Conservation (phyloP, 2,888 invertebrate species). For the Pristionchus maxplancki region DNA sequence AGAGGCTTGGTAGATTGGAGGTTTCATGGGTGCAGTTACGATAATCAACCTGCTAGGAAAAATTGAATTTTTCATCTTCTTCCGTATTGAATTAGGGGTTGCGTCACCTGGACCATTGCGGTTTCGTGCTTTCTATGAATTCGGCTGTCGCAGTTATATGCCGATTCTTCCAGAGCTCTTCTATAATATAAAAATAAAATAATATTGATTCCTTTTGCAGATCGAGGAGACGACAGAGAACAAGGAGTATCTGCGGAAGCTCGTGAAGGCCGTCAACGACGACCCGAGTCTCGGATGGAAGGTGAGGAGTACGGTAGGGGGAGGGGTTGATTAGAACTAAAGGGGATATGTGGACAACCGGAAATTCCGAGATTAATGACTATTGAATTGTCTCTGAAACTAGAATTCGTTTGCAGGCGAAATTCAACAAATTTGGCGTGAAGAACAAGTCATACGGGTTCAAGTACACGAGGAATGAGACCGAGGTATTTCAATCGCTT, state of each 20-base stretch:
- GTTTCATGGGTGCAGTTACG: neutral
- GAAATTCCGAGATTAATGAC: too few species aligned
- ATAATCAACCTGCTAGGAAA: too few species aligned
- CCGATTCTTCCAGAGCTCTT: too few species aligned
- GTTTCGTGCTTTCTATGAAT: too few species aligned
- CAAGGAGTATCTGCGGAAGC: constrained; percentile 68
- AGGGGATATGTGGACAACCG: neutral
- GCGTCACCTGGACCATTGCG: too few species aligned
- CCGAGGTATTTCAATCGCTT: constrained; percentile 67
- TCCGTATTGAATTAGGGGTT: too few species aligned
- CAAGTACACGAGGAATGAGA: constrained; percentile 71
- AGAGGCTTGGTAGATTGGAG: neutral
- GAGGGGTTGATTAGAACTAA: neutral
- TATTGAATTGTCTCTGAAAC: neutral
- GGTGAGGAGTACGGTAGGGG: constrained; percentile 54
- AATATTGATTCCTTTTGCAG: neutral
- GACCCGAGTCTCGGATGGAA: constrained; percentile 73
- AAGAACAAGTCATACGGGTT: constrained; percentile 68
- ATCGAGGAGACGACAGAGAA: constrained; percentile 52
- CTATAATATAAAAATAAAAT: neutral
- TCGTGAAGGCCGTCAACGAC: constrained; percentile 73
- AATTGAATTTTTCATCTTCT: too few species aligned
- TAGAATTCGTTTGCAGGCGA: constrained; percentile 59
- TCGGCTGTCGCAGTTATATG: too few species aligned
- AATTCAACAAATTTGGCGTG: constrained; percentile 74